Base-by-base conservation (phyloP, 2,888 invertebrate species). In the Spialia ferax region DNA sequence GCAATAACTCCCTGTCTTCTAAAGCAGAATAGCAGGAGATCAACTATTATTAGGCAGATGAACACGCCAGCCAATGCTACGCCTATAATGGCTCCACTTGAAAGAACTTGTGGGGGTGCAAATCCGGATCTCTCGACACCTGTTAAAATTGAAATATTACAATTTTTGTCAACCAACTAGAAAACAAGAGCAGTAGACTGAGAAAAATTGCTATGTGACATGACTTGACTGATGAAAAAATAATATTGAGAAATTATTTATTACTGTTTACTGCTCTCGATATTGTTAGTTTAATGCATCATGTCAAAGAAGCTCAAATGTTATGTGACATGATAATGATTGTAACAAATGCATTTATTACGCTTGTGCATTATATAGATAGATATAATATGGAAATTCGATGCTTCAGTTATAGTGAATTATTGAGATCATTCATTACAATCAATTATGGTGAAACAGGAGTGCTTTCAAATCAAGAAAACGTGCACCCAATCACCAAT, bases 11-110 rank as follows among this genome's bases (percentile, higher is more conserved):
- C 96, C 80, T 96, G 94, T 64, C 95, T 88, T 79, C 95, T 94
- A 72, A 95, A 89, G 94, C 96, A 92, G 85, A 96, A 97, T 83
- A 98, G 98, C 45, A 97, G 95, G 8, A 98, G 94, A 84, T 99
- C 99, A 77, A 99, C 96, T 73, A 99, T 94, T 77, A 99, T 91
- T 70, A 98, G 94, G 72, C 98, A 95, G 73, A 97, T 91, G 61
- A 97, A 94, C 55, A 98, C 95, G 56, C 97, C 97, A 50, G 96
- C 97, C 69, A 98, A 94, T 35, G 98, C 97, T 77, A 98, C 96
- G 71, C 97, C 97, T 76, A 98, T 96, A 78, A 99, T 97, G 68
- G 97, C 95, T 13, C 96, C 95, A 78, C 96, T 96, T 75, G 96
- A 96, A 71, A 96, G 93, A 61, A 94, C 85, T 69, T 96, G 94